Percentiles rank a stretch among this genome's conserved stretches.
Evolutionary conservation across 2,113 vertebrate species (phyloP).

Genomic region (Oxyura jamaicensis): DNA sequence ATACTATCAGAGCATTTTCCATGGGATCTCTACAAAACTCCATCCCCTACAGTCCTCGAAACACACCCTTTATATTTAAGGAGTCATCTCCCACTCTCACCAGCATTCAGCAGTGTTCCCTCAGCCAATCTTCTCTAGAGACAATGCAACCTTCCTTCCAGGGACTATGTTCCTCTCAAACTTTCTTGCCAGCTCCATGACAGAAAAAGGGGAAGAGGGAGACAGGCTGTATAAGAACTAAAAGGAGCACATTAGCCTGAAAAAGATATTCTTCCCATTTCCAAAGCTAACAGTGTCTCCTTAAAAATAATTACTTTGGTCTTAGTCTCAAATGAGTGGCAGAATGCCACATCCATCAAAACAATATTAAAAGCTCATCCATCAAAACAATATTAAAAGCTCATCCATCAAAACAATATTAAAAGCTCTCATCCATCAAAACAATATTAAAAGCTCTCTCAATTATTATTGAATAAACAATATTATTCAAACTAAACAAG

Average conservation of each 20-base stretch:
- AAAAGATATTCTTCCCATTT: not conserved
- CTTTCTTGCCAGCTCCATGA: not conserved
- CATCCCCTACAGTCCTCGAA: not conserved
- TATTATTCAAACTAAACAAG: not conserved
- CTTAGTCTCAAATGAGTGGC: not conserved
- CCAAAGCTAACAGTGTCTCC: not conserved
- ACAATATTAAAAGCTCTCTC: not conserved
- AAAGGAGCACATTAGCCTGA: not conserved
- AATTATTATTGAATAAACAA: no score
- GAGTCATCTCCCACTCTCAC: not conserved
- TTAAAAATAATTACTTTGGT: not conserved
- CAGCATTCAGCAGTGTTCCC: not conserved
- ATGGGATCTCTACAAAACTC: not conserved
- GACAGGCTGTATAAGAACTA: not conserved
- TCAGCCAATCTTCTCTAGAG: not conserved
- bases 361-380: no score
- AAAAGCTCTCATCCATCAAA: not conserved
- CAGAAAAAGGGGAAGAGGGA: not conserved
- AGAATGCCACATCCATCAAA: not conserved
- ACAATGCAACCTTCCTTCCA: not conserved
- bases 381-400: no score
- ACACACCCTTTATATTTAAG: not conserved
- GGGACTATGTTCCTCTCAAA: not conserved
- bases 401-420: no score
- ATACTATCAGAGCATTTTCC: not conserved